These are phyloP conservation scores for Drosophila monieri DNA, from an alignment of 2,888 invertebrate genomes.

Conservation along the genomic window DNA sequence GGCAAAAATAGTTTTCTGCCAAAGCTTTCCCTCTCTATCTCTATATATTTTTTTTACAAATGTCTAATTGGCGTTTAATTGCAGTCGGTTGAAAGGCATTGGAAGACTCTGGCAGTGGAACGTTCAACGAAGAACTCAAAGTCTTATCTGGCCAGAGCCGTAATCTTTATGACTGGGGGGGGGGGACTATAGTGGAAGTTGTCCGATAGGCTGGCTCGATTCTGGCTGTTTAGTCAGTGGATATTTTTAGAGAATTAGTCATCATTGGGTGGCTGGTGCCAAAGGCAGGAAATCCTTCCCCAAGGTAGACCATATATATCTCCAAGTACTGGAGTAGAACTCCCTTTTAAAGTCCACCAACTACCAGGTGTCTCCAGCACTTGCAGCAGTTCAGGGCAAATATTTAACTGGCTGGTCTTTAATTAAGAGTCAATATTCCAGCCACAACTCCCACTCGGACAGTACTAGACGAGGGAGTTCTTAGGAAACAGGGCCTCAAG, in stretches of 20 bases:
- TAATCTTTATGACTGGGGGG: conserved; percentile 14
- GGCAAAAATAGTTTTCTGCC: conserved; percentile 42
- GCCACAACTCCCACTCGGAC: conserved; percentile 4
- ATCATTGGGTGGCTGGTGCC: neutral
- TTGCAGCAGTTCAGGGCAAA: conserved; percentile 43
- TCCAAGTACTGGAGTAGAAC: neutral
- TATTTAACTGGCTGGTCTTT: conserved; percentile 50
- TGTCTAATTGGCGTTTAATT: conserved; percentile 66
- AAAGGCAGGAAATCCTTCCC: conserved; percentile 15
- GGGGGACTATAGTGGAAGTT: neutral
- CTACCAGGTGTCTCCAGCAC: conserved; percentile 53
- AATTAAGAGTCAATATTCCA: conserved; percentile 69
- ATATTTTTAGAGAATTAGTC: conserved; percentile 14
- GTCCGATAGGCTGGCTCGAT: conserved; percentile 43
- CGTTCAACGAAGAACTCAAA: neutral
- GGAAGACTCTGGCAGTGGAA: conserved; percentile 6
- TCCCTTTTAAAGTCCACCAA: conserved; percentile 7
- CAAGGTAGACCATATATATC: neutral
- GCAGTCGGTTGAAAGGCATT: conserved; percentile 33
- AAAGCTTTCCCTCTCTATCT: conserved; percentile 20
- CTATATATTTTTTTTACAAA: neutral
- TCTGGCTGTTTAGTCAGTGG: conserved; percentile 22
- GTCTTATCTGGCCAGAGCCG: conserved; percentile 36
- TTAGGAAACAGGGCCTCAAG: conserved; percentile 50
- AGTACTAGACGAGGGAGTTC: conserved; percentile 14